phyloP scores from a whole-genome alignment of 2,888 invertebrate genomes.

The Julus scanicus region DNA sequence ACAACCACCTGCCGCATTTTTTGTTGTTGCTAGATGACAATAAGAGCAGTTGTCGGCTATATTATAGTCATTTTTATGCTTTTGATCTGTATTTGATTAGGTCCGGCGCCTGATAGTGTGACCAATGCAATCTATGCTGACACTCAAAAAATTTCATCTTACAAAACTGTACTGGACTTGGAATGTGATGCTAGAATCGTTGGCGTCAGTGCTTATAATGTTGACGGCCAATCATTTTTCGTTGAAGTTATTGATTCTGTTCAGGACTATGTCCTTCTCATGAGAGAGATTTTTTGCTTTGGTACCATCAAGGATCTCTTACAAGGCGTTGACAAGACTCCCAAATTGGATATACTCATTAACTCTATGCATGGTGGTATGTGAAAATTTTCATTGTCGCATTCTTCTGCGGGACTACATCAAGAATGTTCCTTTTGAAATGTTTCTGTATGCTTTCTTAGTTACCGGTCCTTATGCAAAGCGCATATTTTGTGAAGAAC shows the following conservation, averaged over 20 bases:
- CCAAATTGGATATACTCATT: conserved; percentile 85
- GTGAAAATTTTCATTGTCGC: background rate
- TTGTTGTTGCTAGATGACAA: background rate
- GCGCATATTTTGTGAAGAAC: conserved; percentile 85
- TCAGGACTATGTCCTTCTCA: conserved; percentile 84
- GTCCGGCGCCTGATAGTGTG: conserved; percentile 91
- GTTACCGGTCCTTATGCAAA: conserved; percentile 97
- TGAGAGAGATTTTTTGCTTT: conserved; percentile 99
- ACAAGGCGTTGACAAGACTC: conserved; percentile 72
- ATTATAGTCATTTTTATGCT: background rate
- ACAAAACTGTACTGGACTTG: conserved; percentile 82
- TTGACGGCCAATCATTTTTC: conserved; percentile 77
- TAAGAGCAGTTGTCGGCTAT: conserved; percentile 2
- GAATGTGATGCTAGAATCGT: conserved; percentile 79
- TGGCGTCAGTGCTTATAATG: conserved; percentile 75
- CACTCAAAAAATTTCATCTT: conserved; percentile 81
- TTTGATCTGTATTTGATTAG: conserved; percentile 62
- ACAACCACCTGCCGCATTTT: background rate
- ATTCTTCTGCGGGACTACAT: no score
- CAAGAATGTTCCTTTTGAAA: background rate
- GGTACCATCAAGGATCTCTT: conserved; percentile 78
- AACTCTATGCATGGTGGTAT: conserved; percentile 93
- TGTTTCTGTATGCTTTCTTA: conserved; percentile 64
- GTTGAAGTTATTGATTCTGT: conserved; percentile 94
- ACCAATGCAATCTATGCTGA: conserved; percentile 89